These are phyloP conservation scores for Hybognathus amarus DNA, from an alignment of 2,797 vertebrate genomes.

Conservation along the genomic window DNA sequence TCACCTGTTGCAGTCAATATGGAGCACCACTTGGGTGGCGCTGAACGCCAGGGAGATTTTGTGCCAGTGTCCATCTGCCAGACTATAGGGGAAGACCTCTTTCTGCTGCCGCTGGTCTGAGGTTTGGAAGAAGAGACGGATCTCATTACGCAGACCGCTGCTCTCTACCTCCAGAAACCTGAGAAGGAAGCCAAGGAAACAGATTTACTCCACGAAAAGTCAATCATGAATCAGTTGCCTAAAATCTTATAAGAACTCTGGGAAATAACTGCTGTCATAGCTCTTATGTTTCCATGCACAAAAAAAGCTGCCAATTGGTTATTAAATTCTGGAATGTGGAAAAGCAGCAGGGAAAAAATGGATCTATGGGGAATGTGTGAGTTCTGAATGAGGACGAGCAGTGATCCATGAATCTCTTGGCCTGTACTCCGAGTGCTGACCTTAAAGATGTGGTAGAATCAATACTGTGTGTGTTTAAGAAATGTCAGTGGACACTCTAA, in stretches of 20 bases:
- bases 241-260: conserved; percentile 1
- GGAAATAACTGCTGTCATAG: not conserved
- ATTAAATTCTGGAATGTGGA: conserved; percentile 16
- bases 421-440: conserved; percentile 42
- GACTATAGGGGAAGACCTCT: conserved; percentile 86
- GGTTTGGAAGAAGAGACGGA: conserved; percentile 84
- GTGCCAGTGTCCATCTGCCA: conserved; percentile 88
- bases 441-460: conserved; percentile 52
- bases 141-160: conserved; percentile 85
- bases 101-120: conserved; percentile 79
- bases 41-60: conserved; percentile 84
- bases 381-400: conserved; percentile 26
- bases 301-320: conserved; percentile 31
- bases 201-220: conserved; percentile 3
- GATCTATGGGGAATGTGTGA: conserved; percentile 14
- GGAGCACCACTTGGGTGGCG: conserved; percentile 83
- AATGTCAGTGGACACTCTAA: conserved; percentile 52
- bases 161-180: conserved; percentile 86
- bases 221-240: not conserved
- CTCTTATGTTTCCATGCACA: not conserved
- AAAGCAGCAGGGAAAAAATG: conserved; percentile 16
- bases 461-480: conserved; percentile 47
- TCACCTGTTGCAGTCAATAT: conserved; percentile 88
- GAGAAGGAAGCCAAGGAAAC: conserved; percentile 9
- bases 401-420: conserved; percentile 35